These are phyloP conservation scores for Melanerpes aurifrons DNA, from an alignment of 2,113 vertebrate species.

Conservation along the genomic window DNA sequence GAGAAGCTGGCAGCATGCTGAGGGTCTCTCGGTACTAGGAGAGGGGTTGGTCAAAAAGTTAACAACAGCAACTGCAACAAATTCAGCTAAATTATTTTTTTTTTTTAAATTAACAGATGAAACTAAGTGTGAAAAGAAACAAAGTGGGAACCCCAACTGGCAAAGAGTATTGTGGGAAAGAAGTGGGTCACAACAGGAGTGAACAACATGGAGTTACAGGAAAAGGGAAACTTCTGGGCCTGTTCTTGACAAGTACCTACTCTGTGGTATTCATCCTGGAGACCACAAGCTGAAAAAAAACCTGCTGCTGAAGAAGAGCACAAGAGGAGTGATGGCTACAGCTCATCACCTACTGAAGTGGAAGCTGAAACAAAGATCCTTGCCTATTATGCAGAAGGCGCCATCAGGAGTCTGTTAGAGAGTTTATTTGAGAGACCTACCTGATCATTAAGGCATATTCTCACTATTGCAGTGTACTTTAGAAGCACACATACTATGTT, in stretches of 20 bases:
- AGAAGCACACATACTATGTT: neutral
- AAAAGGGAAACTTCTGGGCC: neutral
- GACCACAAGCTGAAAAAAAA: neutral
- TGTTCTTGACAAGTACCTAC: neutral
- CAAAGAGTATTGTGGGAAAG: neutral
- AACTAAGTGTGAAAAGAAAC: neutral
- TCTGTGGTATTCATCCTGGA: neutral
- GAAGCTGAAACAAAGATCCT: neutral
- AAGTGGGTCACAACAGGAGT: neutral
- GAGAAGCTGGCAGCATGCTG: neutral
- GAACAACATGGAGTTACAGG: neutral
- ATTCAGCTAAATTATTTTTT: neutral
- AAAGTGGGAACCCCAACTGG: neutral
- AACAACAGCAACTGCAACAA: neutral
- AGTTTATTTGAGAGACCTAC: neutral
- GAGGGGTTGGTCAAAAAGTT: neutral
- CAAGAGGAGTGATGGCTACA: rapidly evolving
- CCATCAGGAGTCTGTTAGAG: neutral
- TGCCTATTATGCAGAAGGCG: neutral
- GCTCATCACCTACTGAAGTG: neutral
- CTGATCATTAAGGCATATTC: neutral
- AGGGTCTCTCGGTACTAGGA: neutral
- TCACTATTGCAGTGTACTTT: neutral
- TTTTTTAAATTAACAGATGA: neutral
- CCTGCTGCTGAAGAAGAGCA: neutral